These are phyloP conservation scores for Lagria hirta DNA, from an alignment of 2,888 invertebrate genomes.

Conservation along the genomic window DNA sequence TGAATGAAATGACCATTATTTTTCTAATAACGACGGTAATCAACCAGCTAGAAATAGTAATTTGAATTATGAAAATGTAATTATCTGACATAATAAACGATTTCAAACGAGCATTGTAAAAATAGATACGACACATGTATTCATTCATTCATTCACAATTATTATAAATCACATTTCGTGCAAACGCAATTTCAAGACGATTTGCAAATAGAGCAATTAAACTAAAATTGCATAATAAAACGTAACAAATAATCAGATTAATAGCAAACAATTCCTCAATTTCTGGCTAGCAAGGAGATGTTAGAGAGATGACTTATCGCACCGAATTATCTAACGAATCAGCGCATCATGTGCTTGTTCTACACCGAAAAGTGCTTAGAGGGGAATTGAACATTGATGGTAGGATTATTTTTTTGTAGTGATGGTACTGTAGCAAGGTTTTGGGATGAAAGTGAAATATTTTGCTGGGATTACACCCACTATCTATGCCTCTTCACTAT, in stretches of 20 bases:
- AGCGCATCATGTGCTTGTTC: conserved; percentile 20
- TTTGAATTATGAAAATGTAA: too few relatives aligned
- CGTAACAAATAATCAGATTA: conserved; percentile 20
- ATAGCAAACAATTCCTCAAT: conserved; percentile 16
- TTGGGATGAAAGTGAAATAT: conserved; percentile 50
- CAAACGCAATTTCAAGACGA: too few relatives aligned
- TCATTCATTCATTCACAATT: too few relatives aligned
- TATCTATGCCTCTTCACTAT: conserved; percentile 43
- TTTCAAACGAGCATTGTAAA: too few relatives aligned
- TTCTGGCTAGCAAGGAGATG: conserved; percentile 7
- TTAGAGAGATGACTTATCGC: conserved; percentile 23
- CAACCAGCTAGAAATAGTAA: too few relatives aligned
- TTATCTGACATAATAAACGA: too few relatives aligned
- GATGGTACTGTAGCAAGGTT: conserved; percentile 45
- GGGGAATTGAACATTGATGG: conserved; percentile 25
- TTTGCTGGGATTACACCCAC: conserved; percentile 47
- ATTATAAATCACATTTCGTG: too few relatives aligned
- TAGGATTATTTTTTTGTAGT: conserved; percentile 40
- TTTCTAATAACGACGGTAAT: too few relatives aligned
- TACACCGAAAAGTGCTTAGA: conserved; percentile 17
- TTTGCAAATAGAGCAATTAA: conserved; percentile 8
- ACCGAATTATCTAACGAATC: conserved; percentile 18
- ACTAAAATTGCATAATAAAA: conserved; percentile 16
- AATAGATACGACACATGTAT: too few relatives aligned
- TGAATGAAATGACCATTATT: too few relatives aligned